These are phyloP conservation scores for Drosophila mayaguana DNA, from an alignment of 2,888 invertebrate genomes.

Conservation along the genomic window DNA sequence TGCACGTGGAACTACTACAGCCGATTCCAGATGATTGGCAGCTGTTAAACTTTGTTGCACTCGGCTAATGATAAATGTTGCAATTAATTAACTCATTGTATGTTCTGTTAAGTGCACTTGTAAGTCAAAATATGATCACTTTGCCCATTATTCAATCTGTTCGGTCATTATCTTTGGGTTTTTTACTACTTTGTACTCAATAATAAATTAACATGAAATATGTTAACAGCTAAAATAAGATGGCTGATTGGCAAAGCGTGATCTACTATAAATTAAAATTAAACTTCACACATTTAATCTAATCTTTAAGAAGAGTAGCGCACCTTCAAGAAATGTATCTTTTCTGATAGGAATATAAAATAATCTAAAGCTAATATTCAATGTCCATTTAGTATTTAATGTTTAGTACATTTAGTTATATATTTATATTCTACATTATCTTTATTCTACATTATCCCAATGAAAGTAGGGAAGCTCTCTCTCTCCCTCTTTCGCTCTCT, in stretches of 20 bases:
- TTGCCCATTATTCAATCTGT: background rate
- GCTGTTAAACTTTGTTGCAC: slow-evolving; percentile 25
- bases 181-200: background rate
- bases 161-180: slow-evolving; percentile 1
- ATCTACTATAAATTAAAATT: background rate
- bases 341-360: background rate
- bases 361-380: background rate
- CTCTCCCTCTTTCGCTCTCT: background rate
- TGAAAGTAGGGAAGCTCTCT: no score
- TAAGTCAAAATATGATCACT: slow-evolving; percentile 18
- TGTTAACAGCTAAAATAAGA: background rate
- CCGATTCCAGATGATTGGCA: slow-evolving; percentile 13
- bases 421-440: no score
- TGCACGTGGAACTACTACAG: background rate
- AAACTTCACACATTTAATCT: background rate
- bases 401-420: background rate
- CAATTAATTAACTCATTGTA: slow-evolving; percentile 29
- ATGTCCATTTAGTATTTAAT: background rate
- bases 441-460: no score
- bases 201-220: background rate
- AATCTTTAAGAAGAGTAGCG: background rate
- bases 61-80: slow-evolving; percentile 33
- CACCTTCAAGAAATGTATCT: background rate
- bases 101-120: slow-evolving; percentile 29
- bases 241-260: background rate